Conservation (phyloP, 2,113 vertebrate genomes). For the Oreotrochilus melanogaster region DNA sequence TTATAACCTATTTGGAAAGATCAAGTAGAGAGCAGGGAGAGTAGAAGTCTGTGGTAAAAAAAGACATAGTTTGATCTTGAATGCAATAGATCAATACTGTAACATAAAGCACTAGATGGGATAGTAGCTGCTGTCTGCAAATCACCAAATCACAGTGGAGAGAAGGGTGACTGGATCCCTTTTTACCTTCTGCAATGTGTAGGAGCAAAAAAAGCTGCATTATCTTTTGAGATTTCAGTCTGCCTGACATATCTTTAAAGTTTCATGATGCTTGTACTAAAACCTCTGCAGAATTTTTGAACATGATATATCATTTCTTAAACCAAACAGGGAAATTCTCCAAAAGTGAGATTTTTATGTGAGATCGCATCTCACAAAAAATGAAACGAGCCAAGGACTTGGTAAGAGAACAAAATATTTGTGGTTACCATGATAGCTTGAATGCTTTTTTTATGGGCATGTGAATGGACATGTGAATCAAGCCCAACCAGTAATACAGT, state of each 20-base stretch:
- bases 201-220: conserved; percentile 8
- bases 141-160: conserved; percentile 34
- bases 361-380: background rate
- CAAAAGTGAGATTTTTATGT: background rate
- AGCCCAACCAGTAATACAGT: background rate
- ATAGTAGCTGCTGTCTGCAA: conserved; percentile 48
- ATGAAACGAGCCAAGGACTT: background rate
- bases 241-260: background rate
- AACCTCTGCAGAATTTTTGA: background rate
- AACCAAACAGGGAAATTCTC: background rate
- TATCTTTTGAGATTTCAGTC: background rate
- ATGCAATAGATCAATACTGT: conserved; percentile 41
- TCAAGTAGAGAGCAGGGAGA: background rate
- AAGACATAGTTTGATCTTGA: background rate
- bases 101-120: conserved; percentile 38
- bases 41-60: background rate
- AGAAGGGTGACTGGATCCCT: conserved; percentile 15
- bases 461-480: background rate
- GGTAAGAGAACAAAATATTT: background rate
- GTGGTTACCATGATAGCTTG: background rate
- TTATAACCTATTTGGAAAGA: conserved; percentile 32
- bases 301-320: background rate
- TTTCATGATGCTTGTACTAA: background rate
- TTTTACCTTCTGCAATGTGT: background rate
- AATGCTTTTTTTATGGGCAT: background rate